Evolutionary conservation across 2,113 vertebrate species (phyloP), one percentile per base, ranked within the genome.

Genomic region (Fulica atra): DNA sequence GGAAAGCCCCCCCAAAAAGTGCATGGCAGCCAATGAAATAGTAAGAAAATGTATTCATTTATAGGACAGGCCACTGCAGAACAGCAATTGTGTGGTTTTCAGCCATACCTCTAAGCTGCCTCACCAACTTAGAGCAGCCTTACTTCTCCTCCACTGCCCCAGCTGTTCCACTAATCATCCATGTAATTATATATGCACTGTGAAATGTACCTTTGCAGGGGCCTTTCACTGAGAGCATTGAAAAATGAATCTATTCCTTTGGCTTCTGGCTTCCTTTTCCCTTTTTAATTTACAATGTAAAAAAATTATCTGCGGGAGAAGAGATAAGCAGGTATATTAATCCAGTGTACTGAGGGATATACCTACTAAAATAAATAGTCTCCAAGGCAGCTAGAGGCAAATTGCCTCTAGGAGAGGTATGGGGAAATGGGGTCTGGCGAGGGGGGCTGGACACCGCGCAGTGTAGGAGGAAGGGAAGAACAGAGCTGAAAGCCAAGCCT

Each of bases 261-360:
- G 89, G 78, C 73, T 92, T 92, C 69, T 84, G 70, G 72, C 69
- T 88, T 83, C 10, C 65, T 36, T 81, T 68, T 70, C 77, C 65
- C 68, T 78, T 13, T 82, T 95, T 80, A 94, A 95, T 91, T 93
- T 79, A 46, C 63, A 54, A 70, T 21, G 44, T 85, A 72, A 77
- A 78, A 19, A 89, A 89, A 94, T 76, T 40, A 92, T 87, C 78
- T 91, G 78, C 36, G 73, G 72, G 91, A 95, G 87, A 79, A 78
- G 57, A 78, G 93, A 81, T 79, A 95, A 89, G 84, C 73, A 87
- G 84, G 66, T 77, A 16, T 80, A 82, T 93, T 91, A 95, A 92
- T 87, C 61, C 81, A 84, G 63, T 25, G 42, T 93, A 60, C 35
- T 83, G 46, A 78, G 88, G 77, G 71, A 56, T 84, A 60, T 71